Base-by-base conservation (phyloP, 2,888 invertebrate species). In the Reticulitermes lucifugus region DNA sequence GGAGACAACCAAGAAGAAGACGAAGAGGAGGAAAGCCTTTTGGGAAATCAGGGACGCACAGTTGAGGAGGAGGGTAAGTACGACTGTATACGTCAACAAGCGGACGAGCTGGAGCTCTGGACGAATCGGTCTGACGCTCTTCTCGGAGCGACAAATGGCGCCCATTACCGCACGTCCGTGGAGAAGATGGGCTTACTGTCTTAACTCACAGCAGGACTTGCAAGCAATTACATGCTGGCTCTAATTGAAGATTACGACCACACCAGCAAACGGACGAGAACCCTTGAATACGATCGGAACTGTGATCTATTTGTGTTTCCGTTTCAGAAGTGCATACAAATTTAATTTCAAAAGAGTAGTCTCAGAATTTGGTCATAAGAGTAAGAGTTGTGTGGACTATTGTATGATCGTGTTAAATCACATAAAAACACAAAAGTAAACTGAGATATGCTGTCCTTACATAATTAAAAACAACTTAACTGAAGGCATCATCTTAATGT, bases 1-100 rank as follows among this genome's bases (percentile, higher is more conserved):
- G 46, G 65, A 84, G 77, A 60, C 35, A 46, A 60, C 46, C 46
- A 43, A 25, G 77, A 79, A 46, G 46, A 77, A 7, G 80, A 55
- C 46, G 55, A 79, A 22, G 60, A 81, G 59, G 70, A 65, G 46
- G 79, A 59, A 84, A 29, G 77, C 80, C 84, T 84, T 79, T 55
- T 79, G 84, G 84, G 84, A 84, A 84, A 84, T 84, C 84, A 84
- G 84, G 35, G 43, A 29, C 46, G 6, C 71, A 46, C 46, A 43
- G 25, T 43, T 43, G 35, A 46, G 65, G 46, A 14, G 70, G 60
- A 41, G 22, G 35, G 80, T 60, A 80, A 80, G 35, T 80, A 80
- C 80, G 60, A 65, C 29, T 81, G 81, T 81, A 70, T 70, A 81
- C 81, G 81, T 81, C 81, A 81, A 81, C 81, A 81, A 35, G 70